Evolutionary conservation across 2,797 vertebrate genomes (phyloP), one percentile per base, ranked within the genome.

Genomic region (Dipus sagitta): DNA sequence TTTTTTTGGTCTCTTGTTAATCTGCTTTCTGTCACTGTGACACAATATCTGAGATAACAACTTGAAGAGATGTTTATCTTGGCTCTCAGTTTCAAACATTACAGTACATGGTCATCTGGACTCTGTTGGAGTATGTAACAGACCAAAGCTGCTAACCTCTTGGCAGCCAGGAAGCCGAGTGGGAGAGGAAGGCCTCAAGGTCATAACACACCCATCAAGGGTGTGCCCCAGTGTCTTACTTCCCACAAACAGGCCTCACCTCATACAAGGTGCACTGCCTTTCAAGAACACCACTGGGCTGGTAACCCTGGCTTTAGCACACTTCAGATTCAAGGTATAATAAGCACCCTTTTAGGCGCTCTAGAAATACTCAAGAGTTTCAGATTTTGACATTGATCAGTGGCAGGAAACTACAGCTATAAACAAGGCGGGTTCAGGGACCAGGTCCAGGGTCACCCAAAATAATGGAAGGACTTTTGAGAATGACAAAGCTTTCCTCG

Each of bases 401-500:
- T 90, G 47, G 1, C 21, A 71, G 34, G 13, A 15, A 90, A n/a
- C 58, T 18, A 72, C 81, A 91, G 71, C 62, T 76, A 93, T 72
- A 72, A 88, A 78, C 65, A 87, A 88, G 21, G 58, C 7, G 18
- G 3, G 7, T 30, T 70, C 26, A 38, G 13, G 11, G 30, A 21
- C 24, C 60, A 62, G 23, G 64, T 65, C 26, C 65, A 32, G 75
- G 60, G 90, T 47, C 32, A 78, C 54, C n/a, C n/a, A 60, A 79
- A 80, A 70, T 74, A 67, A 12, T 17, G 0, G 60, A 78, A 54
- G 30, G 23, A 77, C n/a, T 62, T 82, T 79, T 76, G 23, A 93
- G 77, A 80, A 62, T 34, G 26, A 77, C 8, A 67, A 92, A 87
- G 84, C 23, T 85, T 84, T 91, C n/a, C 54, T 95, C 92, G 38